Percentiles rank a stretch among this genome's conserved stretches.
Conservation (phyloP, 1,140 invertebrate genomes). For the Drosophila kepulauana region DNA sequence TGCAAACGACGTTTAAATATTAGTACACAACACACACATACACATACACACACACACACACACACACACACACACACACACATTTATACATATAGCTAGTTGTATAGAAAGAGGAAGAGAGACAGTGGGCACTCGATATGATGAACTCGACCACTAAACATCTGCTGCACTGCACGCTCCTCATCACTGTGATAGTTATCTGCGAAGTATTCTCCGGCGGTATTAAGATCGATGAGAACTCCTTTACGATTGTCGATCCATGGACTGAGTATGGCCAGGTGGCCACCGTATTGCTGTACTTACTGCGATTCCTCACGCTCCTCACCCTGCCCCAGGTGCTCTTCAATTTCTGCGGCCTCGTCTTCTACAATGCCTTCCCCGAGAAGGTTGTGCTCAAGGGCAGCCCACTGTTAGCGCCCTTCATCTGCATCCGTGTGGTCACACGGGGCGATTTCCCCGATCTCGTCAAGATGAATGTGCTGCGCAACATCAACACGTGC, state of each 20-base stretch:
- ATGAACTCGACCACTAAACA: slow-evolving; percentile 90
- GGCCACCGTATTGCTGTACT: slow-evolving; percentile 90
- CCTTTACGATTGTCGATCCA: slow-evolving; percentile 90
- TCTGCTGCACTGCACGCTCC: slow-evolving; percentile 91
- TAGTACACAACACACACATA: background rate
- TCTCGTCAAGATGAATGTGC: slow-evolving; percentile 95
- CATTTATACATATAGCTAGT: slow-evolving; percentile 1
- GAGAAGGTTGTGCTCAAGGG: slow-evolving; percentile 96
- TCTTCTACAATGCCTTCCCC: slow-evolving; percentile 97
- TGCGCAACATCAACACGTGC: slow-evolving; percentile 95
- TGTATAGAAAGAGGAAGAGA: background rate
- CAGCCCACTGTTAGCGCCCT: slow-evolving; percentile 95
- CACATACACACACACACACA: background rate
- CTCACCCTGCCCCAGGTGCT: slow-evolving; percentile 95
- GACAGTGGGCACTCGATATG: slow-evolving; percentile 38
- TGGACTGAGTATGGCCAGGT: slow-evolving; percentile 92
- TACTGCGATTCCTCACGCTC: slow-evolving; percentile 93
- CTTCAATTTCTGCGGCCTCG: slow-evolving; percentile 96
- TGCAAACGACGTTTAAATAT: background rate
- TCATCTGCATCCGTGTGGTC: slow-evolving; percentile 97
- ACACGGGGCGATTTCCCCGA: slow-evolving; percentile 98
- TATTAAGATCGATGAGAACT: slow-evolving; percentile 88
- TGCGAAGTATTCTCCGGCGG: slow-evolving; percentile 93
- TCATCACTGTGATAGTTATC: slow-evolving; percentile 90
- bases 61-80: background rate